Base-by-base conservation (phyloP, 2,113 vertebrate species). In the Empidonax traillii region DNA sequence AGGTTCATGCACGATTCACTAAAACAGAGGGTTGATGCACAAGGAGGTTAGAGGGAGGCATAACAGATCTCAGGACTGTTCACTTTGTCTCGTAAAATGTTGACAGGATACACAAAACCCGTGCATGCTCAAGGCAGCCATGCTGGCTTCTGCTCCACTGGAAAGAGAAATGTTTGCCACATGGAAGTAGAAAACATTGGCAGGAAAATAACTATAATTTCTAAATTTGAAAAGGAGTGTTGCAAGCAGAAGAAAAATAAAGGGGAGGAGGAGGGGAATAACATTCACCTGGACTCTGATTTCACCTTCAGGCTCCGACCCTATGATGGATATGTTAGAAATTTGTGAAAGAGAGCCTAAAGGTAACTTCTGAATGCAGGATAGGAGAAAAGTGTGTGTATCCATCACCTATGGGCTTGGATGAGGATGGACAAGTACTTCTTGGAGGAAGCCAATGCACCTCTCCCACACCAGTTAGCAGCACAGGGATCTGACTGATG, bases 151-250 rank as follows among this genome's bases (percentile, higher is more conserved):
- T 93, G 79, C 93, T 90, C 73, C 90, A 27, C 80, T 97, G 90
- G 66, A 89, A 93, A 95, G 53, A 61, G 52, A 72, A 95, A 75
- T 17, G 11, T 75, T 94, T 95, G 89, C 94, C 88, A 89, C 92
- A 95, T 92, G 94, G 92, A 92, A 92, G 61, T 80, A 82, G 73
- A 93, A 96, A 95, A 94, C 83, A 89, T 94, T 96, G 96, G 96
- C 94, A 95, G 53, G 58, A 83, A 94, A 86, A 93, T 56, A 89
- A 90, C 63, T 86, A 90, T 27, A 51, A 85, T 93, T 92, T 96
- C 83, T 88, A 94, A 95, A 92, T 71, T 87, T 69, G 69, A 90
- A 89, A 87, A 94, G 20, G 47, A 78, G 22, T 81, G 87, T 41
- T 41, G 11, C 44, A 72, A 94, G 37, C 15, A 6, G n/a, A 33